Evolutionary conservation across 2,797 vertebrate species (phyloP).

Genomic region (Oreonectes daqikongensis): DNA sequence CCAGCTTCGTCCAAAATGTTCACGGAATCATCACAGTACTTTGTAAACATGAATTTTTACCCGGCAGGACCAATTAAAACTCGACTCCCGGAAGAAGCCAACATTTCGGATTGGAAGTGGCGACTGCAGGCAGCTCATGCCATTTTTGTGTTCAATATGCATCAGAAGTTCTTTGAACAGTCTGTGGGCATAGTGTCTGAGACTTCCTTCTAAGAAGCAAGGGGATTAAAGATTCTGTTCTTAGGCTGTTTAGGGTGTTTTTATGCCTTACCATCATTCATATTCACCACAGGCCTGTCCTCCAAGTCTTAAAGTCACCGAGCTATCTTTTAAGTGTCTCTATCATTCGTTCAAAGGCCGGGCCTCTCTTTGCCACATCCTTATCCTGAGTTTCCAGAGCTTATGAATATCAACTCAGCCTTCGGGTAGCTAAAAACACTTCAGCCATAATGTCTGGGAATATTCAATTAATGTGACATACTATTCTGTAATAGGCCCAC

Average conservation of each 20-base stretch:
- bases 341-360: slow-evolving; percentile 30
- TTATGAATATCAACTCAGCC: slow-evolving; percentile 42
- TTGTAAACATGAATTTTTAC: neutral
- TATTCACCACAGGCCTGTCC: slow-evolving; percentile 43
- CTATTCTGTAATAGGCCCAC: neutral
- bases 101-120: neutral
- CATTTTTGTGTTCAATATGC: neutral
- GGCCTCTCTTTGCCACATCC: slow-evolving; percentile 22
- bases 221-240: slow-evolving; percentile 24
- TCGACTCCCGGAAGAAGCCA: neutral
- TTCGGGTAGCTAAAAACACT: slow-evolving; percentile 35
- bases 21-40: neutral
- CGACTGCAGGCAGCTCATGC: neutral
- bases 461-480: slow-evolving; percentile 30
- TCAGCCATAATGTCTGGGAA: slow-evolving; percentile 20
- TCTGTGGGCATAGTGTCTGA: neutral
- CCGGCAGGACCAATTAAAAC: slow-evolving; percentile 5
- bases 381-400: slow-evolving; percentile 22
- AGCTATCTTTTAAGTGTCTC: slow-evolving; percentile 26
- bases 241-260: slow-evolving; percentile 20
- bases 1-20: neutral
- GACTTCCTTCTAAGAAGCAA: slow-evolving; percentile 7
- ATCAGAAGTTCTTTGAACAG: slow-evolving; percentile 6
- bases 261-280: slow-evolving; percentile 21
- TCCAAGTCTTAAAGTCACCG: slow-evolving; percentile 46